Evolutionary conservation across 2,113 vertebrate genomes (phyloP).

Genomic region (Gavia stellata): DNA sequence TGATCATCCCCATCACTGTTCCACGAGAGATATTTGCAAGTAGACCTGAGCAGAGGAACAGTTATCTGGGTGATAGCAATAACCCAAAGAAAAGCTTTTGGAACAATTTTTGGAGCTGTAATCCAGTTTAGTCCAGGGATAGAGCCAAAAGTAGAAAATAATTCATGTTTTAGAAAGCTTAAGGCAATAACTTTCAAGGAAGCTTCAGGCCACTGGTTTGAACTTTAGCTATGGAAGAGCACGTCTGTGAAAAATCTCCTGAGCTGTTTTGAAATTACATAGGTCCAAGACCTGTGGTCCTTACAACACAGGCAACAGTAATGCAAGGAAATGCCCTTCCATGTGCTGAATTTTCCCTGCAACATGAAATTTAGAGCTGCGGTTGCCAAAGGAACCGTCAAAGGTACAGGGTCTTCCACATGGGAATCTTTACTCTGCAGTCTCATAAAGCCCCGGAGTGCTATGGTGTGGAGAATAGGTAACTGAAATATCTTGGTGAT

Average conservation of each 20-base stretch:
- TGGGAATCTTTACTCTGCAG: not conserved
- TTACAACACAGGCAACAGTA: not conserved
- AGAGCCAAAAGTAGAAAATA: not conserved
- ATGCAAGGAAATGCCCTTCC: not conserved
- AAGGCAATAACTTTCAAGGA: not conserved
- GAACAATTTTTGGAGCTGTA: not conserved
- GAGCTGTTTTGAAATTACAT: not conserved
- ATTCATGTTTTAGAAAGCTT: not conserved
- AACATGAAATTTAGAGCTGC: not conserved
- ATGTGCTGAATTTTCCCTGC: not conserved
- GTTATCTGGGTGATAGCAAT: not conserved
- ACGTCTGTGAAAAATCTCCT: not conserved
- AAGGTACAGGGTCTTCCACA: not conserved
- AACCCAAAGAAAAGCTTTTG: not conserved
- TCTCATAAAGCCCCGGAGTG: not conserved
- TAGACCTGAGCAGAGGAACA: not conserved
- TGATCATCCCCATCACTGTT: not conserved
- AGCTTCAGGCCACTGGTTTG: not conserved
- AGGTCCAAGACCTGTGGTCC: not conserved
- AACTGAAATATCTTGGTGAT: not conserved
- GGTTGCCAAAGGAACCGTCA: not conserved
- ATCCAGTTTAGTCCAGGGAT: not conserved
- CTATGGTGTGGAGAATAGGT: not conserved
- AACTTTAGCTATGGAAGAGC: not conserved
- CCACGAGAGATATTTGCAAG: not conserved